These are phyloP conservation scores for Anguilla megastoma DNA, from an alignment of 2,797 vertebrate species.

Conservation along the genomic window DNA sequence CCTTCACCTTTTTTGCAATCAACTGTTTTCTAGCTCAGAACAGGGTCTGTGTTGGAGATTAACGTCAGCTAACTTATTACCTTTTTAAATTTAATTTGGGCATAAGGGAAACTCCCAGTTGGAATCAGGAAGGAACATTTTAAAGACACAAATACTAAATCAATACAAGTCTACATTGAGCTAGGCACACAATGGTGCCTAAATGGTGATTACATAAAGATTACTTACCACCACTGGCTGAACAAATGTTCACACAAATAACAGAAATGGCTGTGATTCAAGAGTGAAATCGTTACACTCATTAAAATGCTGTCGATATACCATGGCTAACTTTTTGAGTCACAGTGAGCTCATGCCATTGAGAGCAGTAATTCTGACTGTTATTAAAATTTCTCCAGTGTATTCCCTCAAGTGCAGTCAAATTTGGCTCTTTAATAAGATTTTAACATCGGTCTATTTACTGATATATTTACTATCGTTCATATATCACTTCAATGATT, in stretches of 20 bases:
- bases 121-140: neutral
- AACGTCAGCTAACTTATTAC: neutral
- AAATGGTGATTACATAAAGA: neutral
- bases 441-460: neutral
- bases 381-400: neutral
- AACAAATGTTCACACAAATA: neutral
- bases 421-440: neutral
- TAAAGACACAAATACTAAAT: neutral
- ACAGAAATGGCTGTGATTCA: neutral
- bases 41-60: neutral
- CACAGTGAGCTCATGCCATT: neutral
- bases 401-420: neutral
- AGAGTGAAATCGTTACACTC: neutral
- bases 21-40: neutral
- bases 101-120: neutral
- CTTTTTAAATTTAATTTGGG: neutral
- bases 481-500: neutral
- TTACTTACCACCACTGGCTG: slow-evolving; percentile 4
- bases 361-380: neutral
- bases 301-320: neutral
- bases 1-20: neutral
- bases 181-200: neutral
- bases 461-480: neutral
- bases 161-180: neutral
- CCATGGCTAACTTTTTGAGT: neutral